phyloP scores from a whole-genome alignment of 2,888 invertebrate genomes.

The Mythimna loreyi region DNA sequence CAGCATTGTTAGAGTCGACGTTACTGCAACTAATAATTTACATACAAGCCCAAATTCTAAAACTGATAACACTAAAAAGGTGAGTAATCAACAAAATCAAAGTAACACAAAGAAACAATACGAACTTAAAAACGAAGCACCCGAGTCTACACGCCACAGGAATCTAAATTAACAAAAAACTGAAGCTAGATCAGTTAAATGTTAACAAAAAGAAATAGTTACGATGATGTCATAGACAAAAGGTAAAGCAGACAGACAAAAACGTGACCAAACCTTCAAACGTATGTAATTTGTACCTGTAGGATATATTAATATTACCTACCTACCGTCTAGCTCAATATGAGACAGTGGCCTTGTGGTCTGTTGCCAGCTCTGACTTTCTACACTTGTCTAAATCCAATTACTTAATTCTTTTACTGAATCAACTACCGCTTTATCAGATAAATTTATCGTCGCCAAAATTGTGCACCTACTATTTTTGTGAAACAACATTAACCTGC shows the following conservation, averaged over 20 bases:
- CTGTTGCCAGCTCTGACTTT: slow-evolving; percentile 49
- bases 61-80: neutral
- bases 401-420: slow-evolving; percentile 38
- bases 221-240: slow-evolving; percentile 71
- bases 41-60: slow-evolving; percentile 24
- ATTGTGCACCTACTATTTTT: neutral
- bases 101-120: slow-evolving; percentile 31
- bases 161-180: slow-evolving; percentile 60
- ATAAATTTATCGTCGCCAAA: slow-evolving; percentile 4
- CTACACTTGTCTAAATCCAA: slow-evolving; percentile 49
- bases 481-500: neutral
- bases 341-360: slow-evolving; percentile 55
- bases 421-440: slow-evolving; percentile 19
- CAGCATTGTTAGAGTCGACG: slow-evolving; percentile 2
- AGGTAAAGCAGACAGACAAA: slow-evolving; percentile 71
- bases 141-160: slow-evolving; percentile 27
- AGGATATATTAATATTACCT: slow-evolving; percentile 52
- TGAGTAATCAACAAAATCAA: slow-evolving; percentile 11
- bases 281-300: slow-evolving; percentile 47
- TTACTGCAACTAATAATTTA: slow-evolving; percentile 13
- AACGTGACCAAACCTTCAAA: slow-evolving; percentile 63
- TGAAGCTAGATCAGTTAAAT: slow-evolving; percentile 61
- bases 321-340: slow-evolving; percentile 43
- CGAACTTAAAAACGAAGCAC: slow-evolving; percentile 18
- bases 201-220: slow-evolving; percentile 67